Evolutionary conservation across 1,140 invertebrate genomes (phyloP), one percentile per base, ranked within the genome.

Genomic region (Mactra quadrangularis): DNA sequence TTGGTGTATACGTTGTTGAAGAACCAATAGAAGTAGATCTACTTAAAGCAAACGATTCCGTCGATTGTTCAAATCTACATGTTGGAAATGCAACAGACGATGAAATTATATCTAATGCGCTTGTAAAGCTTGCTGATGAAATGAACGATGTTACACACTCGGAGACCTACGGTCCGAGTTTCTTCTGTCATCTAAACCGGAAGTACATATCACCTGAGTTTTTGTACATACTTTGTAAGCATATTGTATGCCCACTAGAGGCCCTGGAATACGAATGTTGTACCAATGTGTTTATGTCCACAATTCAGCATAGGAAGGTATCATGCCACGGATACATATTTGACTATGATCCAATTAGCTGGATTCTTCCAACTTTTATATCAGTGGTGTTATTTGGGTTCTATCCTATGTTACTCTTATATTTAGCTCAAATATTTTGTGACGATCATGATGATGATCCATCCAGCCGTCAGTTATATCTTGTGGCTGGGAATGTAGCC

Each of bases 1-100:
- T 81, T 22, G 35, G 33, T 29, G 31, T n/a, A 29, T 59, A 41
- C 53, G 62, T 70, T 11, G 55, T 50, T 15, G 29, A 45, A 15
- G 25, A 45, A 29, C 77, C 77, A n/a, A 81, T 70, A 27, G 1
- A 6, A 19, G 70, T 70, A 22, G 19, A 29, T 7, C 25, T 77
- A 17, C 1, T 1, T 13, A 22, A 41, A 7, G n/a, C 4, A 17
- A 27, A 19, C 17, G 25, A 22, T 9, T 31, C 66, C 13, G 78
- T 66, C 7, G 64, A 72, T 29, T 82, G 78, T 72, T 72, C 78
- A n/a, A 82, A 82, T 38, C n/a, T 82, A 27, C 4, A 31, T 50
- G 78, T 82, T 35, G 78, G 78, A 62, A 27, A 72, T 0, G 35
- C 6, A 17, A 11, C 22, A 31, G 25, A 11, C n/a, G 68, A 82